Evolutionary conservation across 2,888 invertebrate species (phyloP), one percentile per base, ranked within the genome.

Genomic region (Anthoptus insignis): DNA sequence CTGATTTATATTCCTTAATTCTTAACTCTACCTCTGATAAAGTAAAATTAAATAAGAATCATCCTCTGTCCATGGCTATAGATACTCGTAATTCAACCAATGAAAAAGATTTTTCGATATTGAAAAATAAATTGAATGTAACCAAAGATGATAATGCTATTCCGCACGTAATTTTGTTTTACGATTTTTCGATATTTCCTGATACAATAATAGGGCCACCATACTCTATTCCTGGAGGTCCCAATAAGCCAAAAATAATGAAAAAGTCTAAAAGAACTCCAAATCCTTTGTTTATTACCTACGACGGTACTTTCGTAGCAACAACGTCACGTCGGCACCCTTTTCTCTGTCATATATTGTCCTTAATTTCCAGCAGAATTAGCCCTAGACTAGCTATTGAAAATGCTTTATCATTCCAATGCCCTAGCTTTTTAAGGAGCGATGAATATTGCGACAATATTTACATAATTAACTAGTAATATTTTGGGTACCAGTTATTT

Each of bases 231-330:
- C 74, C 79, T 13, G 79, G 83, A 39, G 32, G 68, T 29, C 7
- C 72, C n/a, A 37, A 45, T 13, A 34, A 8, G 2, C 3, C 13
- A 22, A 47, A 54, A 4, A 5, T 19, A 19, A 9, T 14, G 5
- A 52, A 64, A 24, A 42, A 50, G 9, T 6, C 11, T 1, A 42
- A 50, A 4, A 49, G 8, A 29, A n/a, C 24, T 21, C 39, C 50
- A 11, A 32, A 72, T 16, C 69, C 87, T 52, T 76, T 90, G 0
- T 81, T 87, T 11, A 72, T 91, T 13, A 81, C 82, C 45, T 69
- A 79, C n/a, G 85, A 86, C 49, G 91, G 91, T 3, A 65, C 68
- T n/a, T 91, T 91, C 70, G 70, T 91, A 4, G 84, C 91, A 24
- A 83, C 88, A 21, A 76, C 87, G 4, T 75, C 82, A 1, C 79